These are phyloP conservation scores for Phalera bucephala DNA, from an alignment of 2,888 invertebrate genomes.

Conservation along the genomic window DNA sequence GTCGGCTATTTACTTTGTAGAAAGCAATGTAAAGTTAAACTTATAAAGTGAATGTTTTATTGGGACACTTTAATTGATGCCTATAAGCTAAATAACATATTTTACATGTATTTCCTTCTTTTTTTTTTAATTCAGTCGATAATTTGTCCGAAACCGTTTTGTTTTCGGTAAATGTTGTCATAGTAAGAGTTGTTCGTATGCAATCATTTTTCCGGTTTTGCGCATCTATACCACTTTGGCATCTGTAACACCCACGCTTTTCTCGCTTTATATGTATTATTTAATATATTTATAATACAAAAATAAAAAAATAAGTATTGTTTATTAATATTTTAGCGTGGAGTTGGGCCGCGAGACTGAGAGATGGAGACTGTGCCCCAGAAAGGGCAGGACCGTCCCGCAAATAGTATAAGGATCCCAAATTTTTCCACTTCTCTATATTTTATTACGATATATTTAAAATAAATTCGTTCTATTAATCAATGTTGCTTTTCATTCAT, in stretches of 20 bases:
- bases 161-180: too few relatives aligned
- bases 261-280: constrained; percentile 9
- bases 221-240: too few relatives aligned
- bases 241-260: constrained; percentile 43
- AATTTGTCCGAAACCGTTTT: too few relatives aligned
- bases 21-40: too few relatives aligned
- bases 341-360: constrained; percentile 72
- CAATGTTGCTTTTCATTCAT: constrained; percentile 77
- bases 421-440: constrained; percentile 51
- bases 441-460: constrained; percentile 58
- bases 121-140: too few relatives aligned
- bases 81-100: too few relatives aligned
- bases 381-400: constrained; percentile 72
- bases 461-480: constrained; percentile 65
- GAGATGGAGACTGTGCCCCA: constrained; percentile 75
- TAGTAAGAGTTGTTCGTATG: too few relatives aligned
- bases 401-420: constrained; percentile 76
- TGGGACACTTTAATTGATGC: too few relatives aligned
- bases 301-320: constrained; percentile 43
- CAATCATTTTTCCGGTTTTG: too few relatives aligned
- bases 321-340: constrained; percentile 74
- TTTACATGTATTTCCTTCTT: too few relatives aligned
- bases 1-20: too few relatives aligned
- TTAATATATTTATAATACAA: constrained; percentile 4
- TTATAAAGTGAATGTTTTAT: too few relatives aligned